Evolutionary conservation across 2,888 invertebrate species (phyloP).

Genomic region (Uloborus plumipes): DNA sequence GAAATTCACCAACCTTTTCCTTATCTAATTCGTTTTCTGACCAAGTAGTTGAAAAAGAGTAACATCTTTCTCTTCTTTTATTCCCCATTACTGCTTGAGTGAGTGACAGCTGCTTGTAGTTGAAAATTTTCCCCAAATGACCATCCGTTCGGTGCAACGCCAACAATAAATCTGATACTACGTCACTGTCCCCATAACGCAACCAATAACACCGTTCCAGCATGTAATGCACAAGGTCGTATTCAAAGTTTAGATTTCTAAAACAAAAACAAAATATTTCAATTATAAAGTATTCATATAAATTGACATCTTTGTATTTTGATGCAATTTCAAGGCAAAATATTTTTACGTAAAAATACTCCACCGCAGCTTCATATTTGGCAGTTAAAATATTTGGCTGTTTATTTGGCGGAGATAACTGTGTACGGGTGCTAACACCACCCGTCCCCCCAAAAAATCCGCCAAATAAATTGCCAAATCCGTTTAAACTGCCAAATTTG

Average conservation of each 20-base stretch:
- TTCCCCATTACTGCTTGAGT: neutral
- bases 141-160: slow-evolving; percentile 22
- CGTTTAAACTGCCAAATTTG: too few relatives aligned
- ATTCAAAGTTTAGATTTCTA: neutral
- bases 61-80: neutral
- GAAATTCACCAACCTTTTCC: slow-evolving; percentile 11
- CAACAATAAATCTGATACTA: slow-evolving; percentile 19
- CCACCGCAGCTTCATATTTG: too few relatives aligned
- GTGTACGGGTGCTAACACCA: too few relatives aligned
- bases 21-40: neutral
- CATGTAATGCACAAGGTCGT: slow-evolving; percentile 21
- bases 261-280: neutral
- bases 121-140: slow-evolving; percentile 44
- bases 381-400: too few relatives aligned
- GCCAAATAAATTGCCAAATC: too few relatives aligned
- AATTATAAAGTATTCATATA: neutral
- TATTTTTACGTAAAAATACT: too few relatives aligned
- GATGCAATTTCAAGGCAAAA: too few relatives aligned
- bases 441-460: too few relatives aligned
- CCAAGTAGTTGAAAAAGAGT: slow-evolving; percentile 24
- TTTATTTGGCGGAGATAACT: too few relatives aligned
- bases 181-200: slow-evolving; percentile 34
- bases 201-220: slow-evolving; percentile 49
- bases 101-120: slow-evolving; percentile 1
- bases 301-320: too few relatives aligned